These are phyloP conservation scores for Drosophila paramelanica DNA, from an alignment of 2,888 invertebrate species.

Conservation along the genomic window DNA sequence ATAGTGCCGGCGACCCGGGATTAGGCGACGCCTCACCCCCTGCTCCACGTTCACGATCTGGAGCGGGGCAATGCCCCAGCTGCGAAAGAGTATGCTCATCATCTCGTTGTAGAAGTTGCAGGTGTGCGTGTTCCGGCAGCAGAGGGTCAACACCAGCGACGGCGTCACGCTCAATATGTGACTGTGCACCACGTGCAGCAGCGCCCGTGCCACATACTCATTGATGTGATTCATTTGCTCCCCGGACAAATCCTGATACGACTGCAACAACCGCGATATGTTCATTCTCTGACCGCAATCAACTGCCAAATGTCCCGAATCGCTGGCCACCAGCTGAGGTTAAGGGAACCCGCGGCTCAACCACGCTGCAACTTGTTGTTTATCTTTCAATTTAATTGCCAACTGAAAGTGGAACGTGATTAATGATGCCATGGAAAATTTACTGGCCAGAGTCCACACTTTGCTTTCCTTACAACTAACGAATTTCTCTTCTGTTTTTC, in stretches of 20 bases:
- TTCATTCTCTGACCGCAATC: conserved; percentile 55
- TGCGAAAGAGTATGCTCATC: conserved; percentile 59
- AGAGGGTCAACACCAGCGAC: conserved; percentile 67
- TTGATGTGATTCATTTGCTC: conserved; percentile 64
- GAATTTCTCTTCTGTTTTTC: too few species aligned
- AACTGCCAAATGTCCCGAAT: conserved; percentile 3
- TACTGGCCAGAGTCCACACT: background rate
- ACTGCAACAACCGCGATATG: conserved; percentile 54
- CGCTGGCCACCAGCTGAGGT: background rate
- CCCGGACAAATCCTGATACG: conserved; percentile 61
- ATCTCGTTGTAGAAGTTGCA: conserved; percentile 76
- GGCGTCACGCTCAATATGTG: conserved; percentile 65
- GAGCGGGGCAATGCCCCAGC: conserved; percentile 61
- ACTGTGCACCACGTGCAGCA: conserved; percentile 67
- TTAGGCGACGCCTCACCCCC: conserved; percentile 2
- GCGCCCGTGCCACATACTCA: conserved; percentile 63
- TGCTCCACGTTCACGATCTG: conserved; percentile 66
- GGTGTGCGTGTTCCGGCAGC: conserved; percentile 59
- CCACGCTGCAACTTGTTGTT: background rate
- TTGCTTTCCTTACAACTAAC: background rate
- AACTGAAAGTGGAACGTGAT: conserved; percentile 7
- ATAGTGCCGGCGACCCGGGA: conserved; percentile 59
- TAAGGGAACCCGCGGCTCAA: too few species aligned
- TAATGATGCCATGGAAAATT: conserved; percentile 3
- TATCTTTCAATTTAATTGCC: conserved; percentile 1